Evolutionary conservation across 1,140 invertebrate genomes (phyloP).

Genomic region (Melipona quadrifasciata): DNA sequence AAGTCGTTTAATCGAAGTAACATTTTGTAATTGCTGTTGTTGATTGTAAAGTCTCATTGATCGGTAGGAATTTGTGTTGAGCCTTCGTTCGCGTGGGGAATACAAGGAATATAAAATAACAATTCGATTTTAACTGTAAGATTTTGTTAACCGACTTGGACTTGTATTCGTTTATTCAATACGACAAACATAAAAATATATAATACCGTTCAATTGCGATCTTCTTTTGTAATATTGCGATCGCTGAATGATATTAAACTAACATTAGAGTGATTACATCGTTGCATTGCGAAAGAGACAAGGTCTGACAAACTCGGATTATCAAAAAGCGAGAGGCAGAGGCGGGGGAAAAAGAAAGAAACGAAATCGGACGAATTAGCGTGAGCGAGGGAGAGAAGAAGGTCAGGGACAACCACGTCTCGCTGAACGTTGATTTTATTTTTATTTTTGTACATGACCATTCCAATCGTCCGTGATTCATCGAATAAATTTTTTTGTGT

Average conservation of each 20-base stretch:
- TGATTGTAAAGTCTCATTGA: background rate
- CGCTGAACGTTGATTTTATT: slow-evolving; percentile 54
- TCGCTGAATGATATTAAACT: background rate
- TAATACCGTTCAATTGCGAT: too few species aligned
- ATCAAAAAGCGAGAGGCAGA: background rate
- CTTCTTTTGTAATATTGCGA: too few species aligned
- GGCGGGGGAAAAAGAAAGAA: background rate
- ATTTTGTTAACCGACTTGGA: background rate
- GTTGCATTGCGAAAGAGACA: background rate
- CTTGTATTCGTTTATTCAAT: background rate
- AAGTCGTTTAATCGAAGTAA: background rate
- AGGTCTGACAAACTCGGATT: background rate
- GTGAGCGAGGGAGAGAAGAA: slow-evolving; percentile 25
- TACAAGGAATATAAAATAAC: background rate
- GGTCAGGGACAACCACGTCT: slow-evolving; percentile 42
- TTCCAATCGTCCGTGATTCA: slow-evolving; percentile 49
- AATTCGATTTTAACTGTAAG: background rate
- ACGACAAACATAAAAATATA: too few species aligned
- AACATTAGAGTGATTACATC: background rate
- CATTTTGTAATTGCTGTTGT: background rate
- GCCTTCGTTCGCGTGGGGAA: background rate
- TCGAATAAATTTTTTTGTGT: slow-evolving; percentile 53
- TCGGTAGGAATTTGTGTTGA: background rate
- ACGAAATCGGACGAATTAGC: slow-evolving; percentile 2
- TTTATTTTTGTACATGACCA: slow-evolving; percentile 63